These are phyloP conservation scores for Magallana angulata DNA, from an alignment of 1,140 invertebrate species.

Conservation along the genomic window DNA sequence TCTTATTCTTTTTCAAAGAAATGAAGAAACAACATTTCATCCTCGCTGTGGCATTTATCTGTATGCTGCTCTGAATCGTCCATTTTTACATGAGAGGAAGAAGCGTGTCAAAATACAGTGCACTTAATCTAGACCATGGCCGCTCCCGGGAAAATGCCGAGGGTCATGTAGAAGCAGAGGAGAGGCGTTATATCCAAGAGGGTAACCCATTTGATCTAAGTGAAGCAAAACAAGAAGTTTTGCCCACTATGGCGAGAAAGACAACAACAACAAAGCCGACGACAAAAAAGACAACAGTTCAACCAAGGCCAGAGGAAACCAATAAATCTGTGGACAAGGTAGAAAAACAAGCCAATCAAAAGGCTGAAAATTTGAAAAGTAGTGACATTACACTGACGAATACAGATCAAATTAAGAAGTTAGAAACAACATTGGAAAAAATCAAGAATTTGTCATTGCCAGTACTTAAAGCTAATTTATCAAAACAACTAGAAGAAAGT, in stretches of 20 bases:
- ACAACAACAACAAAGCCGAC: background rate
- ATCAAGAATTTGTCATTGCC: background rate
- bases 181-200: background rate
- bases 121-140: background rate
- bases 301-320: background rate
- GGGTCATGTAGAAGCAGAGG: background rate
- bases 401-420: background rate
- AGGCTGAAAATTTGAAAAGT: background rate
- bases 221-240: background rate
- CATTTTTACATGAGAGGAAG: background rate
- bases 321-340: background rate
- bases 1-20: background rate
- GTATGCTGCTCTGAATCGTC: background rate
- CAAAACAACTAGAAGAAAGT: background rate
- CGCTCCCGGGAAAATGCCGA: background rate
- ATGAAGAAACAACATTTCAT: conserved; percentile 20
- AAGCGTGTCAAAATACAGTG: background rate
- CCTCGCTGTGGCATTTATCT: background rate
- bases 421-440: background rate
- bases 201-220: conserved; percentile 4
- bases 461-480: background rate
- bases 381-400: background rate
- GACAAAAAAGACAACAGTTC: background rate
- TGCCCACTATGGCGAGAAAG: background rate
- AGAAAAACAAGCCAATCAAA: background rate